Evolutionary conservation across 1,140 invertebrate species (phyloP), one percentile per base, ranked within the genome.

Genomic region (Solenopsis invicta): DNA sequence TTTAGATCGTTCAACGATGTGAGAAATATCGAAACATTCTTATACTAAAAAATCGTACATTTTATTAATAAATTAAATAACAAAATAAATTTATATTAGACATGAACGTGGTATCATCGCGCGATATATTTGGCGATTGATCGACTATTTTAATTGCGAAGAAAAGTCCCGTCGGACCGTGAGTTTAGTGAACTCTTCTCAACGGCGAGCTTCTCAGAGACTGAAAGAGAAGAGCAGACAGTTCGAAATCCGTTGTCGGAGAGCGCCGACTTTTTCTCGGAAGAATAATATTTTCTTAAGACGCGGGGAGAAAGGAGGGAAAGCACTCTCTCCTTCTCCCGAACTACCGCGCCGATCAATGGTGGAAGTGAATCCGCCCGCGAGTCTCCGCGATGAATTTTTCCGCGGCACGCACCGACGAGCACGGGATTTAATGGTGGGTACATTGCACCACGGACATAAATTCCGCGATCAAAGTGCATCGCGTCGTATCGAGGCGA

Each of bases 401-500:
- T 92, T 91, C 91, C 89, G 66, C 87, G 89, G 88, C 88, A 92
- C 90, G 88, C 87, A 88, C 87, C 88, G 88, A 87, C 90, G 86
- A 89, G 75, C 90, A 86, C 81, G 48, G 88, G 77, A 91, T 91
- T 92, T 92, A 92, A 93, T 92, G 89, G 89, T 75, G 89, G 69
- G 90, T 89, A 89, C 90, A 84, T 88, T 91, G 91, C 90, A 86
- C 87, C 76, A 71, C 59, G 90, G n/a, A 91, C 88, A 92, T 93
- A 93, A 93, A 93, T 93, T 92, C 80, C 78, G 34, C 80, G 89
- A 93, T 93, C 91, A 92, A 89, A 92, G 91, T 90, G 85, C 87
- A 90, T 90, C 87, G 90, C 91, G 89, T 90, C 90, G 90, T 87
- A 69, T 78, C 85, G 62, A 62, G 85, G 75, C 72, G 85, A 92